Evolutionary conservation across 35 echinoderm and acorn worm species (phyloP), one percentile per base, ranked within the genome.

Genomic region (Stichopus chloronotus): DNA sequence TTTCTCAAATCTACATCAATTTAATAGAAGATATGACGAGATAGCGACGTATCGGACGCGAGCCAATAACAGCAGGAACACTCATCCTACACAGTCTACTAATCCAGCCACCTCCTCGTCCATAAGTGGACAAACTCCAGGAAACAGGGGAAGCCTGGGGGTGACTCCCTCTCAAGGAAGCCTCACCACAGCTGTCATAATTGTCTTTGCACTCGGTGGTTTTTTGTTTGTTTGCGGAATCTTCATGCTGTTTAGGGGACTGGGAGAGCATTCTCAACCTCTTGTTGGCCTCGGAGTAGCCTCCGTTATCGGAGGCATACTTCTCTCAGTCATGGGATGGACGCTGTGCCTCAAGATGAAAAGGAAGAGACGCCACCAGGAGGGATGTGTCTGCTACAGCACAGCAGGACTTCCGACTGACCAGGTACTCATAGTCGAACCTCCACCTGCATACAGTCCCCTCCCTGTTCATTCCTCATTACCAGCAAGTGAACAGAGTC

Each of bases 181-280:
- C 5, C 71, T 89, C 23, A 89, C 87, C 6, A 89, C 87, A 22
- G 87, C 87, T 16, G 25, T 69, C 14, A 17, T 89, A n/a, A 61
- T 89, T 71, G 87, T 89, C 60, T 71, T 89, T 69, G 58, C 87
- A 5, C 63, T 89, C 9, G 87, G 59, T 30, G 60, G 59, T 12
- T 69, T 89, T 54, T 16, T 89, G 13, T 71, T 89, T 71, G 24
- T 89, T 10, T 89, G 59, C 25, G 87, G 87, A 53, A 25, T 89
- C n/a, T 71, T 65, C 8, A 89, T 89, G 87, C 87, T 89, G 19
- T 54, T 89, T 14, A 59, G 87, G 8, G 87, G 87, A 9, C 30
- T 71, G 1, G 87, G 87, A 5, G 52, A 89, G n/a, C 14, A 65
- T 57, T 87, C 84, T 8, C 58, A 72, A 5, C 7, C 52, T 9